These are phyloP conservation scores for Philhelius pedissequus DNA, from an alignment of 2,888 invertebrate species.

Conservation along the genomic window DNA sequence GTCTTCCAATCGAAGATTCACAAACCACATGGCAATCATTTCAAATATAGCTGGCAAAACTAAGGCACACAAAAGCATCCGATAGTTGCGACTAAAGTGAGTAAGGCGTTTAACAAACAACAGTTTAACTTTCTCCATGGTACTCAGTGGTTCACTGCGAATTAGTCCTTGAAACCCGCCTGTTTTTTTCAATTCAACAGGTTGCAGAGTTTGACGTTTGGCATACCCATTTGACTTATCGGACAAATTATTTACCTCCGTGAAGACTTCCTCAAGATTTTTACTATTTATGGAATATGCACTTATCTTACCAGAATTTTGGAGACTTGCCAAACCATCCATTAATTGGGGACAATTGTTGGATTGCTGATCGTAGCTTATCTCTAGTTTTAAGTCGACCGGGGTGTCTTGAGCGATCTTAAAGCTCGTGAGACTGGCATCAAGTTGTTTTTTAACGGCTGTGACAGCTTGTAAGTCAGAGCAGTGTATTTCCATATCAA, in stretches of 20 bases:
- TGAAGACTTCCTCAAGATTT: constrained; percentile 84
- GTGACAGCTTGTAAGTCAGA: constrained; percentile 69
- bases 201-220: constrained; percentile 66
- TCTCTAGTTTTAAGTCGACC: constrained; percentile 71
- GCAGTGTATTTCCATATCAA: constrained; percentile 73
- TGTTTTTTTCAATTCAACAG: constrained; percentile 68
- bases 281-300: constrained; percentile 82
- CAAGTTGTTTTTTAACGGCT: constrained; percentile 70
- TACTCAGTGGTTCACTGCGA: constrained; percentile 69
- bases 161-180: constrained; percentile 68
- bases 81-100: constrained; percentile 82
- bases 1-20: constrained; percentile 83
- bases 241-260: constrained; percentile 68
- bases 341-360: constrained; percentile 71
- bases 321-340: constrained; percentile 79
- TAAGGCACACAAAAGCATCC: constrained; percentile 81
- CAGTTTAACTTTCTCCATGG: constrained; percentile 76
- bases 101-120: constrained; percentile 81
- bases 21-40: constrained; percentile 85
- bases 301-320: constrained; percentile 77
- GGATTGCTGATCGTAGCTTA: constrained; percentile 72
- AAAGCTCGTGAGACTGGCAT: constrained; percentile 70
- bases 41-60: constrained; percentile 83
- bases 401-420: constrained; percentile 69
- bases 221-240: constrained; percentile 34